Evolutionary conservation across 53 echinoderm and acorn worm species (phyloP).

Genomic region (Arbacia lixula): DNA sequence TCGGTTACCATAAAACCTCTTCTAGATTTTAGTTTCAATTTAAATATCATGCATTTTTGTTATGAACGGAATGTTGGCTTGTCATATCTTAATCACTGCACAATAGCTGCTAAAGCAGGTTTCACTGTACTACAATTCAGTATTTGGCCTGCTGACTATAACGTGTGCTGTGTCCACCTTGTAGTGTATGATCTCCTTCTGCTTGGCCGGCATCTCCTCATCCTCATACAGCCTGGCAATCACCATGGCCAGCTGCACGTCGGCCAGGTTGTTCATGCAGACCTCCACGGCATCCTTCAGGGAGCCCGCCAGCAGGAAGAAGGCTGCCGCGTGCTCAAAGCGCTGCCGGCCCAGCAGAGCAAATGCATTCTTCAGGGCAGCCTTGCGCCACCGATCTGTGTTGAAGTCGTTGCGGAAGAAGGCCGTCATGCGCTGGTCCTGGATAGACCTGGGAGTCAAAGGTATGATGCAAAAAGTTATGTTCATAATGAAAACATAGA

Average conservation of each 20-base stretch:
- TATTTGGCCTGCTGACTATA: too few species aligned
- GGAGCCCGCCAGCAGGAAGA: constrained; percentile 98
- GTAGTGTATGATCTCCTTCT: constrained; percentile 81
- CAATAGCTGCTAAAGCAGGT: too few species aligned
- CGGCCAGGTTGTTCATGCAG: constrained; percentile 86
- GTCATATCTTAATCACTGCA: too few species aligned
- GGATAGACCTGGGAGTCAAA: constrained; percentile 85
- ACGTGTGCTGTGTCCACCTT: too few species aligned
- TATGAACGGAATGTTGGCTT: too few species aligned
- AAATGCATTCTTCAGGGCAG: constrained; percentile 98
- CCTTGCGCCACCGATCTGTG: constrained; percentile 94
- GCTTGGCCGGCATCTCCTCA: constrained; percentile 84
- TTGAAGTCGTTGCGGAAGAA: constrained; percentile 96
- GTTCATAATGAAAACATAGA: too few species aligned
- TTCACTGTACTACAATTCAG: too few species aligned
- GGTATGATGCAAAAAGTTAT: too few species aligned
- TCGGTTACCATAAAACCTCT: too few species aligned
- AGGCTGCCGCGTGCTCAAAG: constrained; percentile 98
- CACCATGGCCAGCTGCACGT: constrained; percentile 97
- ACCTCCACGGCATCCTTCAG: constrained; percentile 94
- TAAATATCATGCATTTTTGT: too few species aligned
- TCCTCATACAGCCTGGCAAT: constrained; percentile 92
- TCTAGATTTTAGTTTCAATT: too few species aligned
- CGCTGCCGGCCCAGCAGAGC: constrained; percentile 91
- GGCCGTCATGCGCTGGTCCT: constrained; percentile 79